Evolutionary conservation across 2,797 vertebrate species (phyloP).

Genomic region (Melanotaenia boesemani): DNA sequence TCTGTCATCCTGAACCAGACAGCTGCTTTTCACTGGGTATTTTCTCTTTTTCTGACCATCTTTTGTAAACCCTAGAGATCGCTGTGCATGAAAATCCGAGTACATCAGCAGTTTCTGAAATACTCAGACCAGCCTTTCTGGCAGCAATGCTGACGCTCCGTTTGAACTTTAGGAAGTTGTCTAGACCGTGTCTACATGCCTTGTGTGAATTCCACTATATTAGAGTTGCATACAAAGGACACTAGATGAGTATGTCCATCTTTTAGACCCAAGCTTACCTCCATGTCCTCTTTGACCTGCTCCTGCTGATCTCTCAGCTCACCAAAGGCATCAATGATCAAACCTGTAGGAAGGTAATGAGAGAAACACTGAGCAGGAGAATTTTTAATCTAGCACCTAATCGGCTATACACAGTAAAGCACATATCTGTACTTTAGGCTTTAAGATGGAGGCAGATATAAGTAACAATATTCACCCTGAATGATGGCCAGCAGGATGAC

Average conservation of each 20-base stretch:
- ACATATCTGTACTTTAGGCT: neutral
- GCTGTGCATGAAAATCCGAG: neutral
- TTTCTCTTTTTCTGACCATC: too few relatives aligned
- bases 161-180: too few relatives aligned
- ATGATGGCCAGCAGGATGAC: constrained; percentile 99
- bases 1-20: neutral
- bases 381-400: neutral
- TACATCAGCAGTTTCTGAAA: neutral
- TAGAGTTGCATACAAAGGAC: too few relatives aligned
- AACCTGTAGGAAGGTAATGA: constrained; percentile 81
- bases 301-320: constrained; percentile 99
- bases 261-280: constrained; percentile 82
- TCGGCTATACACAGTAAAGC: neutral
- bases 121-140: neutral
- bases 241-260: too few relatives aligned
- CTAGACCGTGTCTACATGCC: too few relatives aligned
- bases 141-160: too few relatives aligned
- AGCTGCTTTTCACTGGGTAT: too few relatives aligned
- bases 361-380: neutral
- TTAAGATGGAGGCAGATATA: neutral
- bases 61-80: too few relatives aligned
- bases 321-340: constrained; percentile 99
- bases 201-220: too few relatives aligned
- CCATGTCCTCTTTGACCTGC: constrained; percentile 99
- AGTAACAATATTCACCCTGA: constrained; percentile 86